phyloP scores from a whole-genome alignment of 2,888 invertebrate species.

The Limulus polyphemus region DNA sequence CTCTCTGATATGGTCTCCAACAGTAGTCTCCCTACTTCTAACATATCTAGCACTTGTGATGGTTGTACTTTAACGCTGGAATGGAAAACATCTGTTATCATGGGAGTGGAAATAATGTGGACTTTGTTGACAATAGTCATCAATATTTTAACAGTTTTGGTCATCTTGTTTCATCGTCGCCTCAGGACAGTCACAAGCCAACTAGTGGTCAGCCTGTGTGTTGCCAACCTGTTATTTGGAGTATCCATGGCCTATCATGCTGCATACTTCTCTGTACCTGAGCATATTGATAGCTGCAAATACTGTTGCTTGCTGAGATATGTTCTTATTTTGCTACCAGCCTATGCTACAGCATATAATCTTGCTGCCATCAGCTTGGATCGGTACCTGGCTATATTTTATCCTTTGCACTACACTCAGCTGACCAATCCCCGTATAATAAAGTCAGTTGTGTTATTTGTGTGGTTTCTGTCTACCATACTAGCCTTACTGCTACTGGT shows the following conservation, averaged over 20 bases:
- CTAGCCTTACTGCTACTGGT: not conserved
- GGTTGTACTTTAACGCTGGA: no score
- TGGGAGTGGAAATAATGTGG: conserved; percentile 15
- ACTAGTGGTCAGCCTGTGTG: conserved; percentile 28
- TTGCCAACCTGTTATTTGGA: conserved; percentile 28
- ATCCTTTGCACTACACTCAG: conserved; percentile 21
- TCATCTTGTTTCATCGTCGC: conserved; percentile 20
- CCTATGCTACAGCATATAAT: conserved; percentile 13
- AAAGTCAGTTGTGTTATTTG: not conserved
- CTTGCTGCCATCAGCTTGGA: conserved; percentile 21
- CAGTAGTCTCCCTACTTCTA: no score
- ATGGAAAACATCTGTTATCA: no score
- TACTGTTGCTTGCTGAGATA: conserved; percentile 25
- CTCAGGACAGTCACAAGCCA: conserved; percentile 27
- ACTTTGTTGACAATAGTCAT: conserved; percentile 24
- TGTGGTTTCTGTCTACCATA: not conserved
- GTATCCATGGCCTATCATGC: conserved; percentile 25
- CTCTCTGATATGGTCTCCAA: no score
- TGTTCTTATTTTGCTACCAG: not conserved
- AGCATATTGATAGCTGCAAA: conserved; percentile 14
- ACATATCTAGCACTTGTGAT: no score
- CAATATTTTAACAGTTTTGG: conserved; percentile 25
- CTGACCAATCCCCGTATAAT: conserved; percentile 22
- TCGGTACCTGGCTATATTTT: conserved; percentile 24
- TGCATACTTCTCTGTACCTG: conserved; percentile 22